phyloP scores from a whole-genome alignment of 2,113 vertebrate genomes.

The Larimichthys crocea region DNA sequence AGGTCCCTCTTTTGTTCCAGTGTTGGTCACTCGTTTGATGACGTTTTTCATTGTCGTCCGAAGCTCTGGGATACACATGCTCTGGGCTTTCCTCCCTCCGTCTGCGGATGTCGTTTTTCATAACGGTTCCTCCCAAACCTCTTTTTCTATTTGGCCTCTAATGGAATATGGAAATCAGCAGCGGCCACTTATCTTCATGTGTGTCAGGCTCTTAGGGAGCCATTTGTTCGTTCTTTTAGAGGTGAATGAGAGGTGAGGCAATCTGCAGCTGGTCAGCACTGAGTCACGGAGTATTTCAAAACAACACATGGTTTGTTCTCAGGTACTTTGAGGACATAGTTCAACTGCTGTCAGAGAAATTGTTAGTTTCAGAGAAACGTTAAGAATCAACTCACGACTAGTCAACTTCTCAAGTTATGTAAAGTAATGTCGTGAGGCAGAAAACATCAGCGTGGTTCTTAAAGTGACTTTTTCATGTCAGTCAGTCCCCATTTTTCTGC shows the following conservation, averaged over 20 bases:
- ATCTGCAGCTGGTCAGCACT: slow-evolving; percentile 60
- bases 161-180: slow-evolving; percentile 66
- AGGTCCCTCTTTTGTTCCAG: slow-evolving; percentile 72
- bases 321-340: slow-evolving; percentile 52
- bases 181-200: slow-evolving; percentile 57
- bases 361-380: slow-evolving; percentile 15
- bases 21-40: slow-evolving; percentile 62
- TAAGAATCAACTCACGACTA: slow-evolving; percentile 3
- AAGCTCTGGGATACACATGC: slow-evolving; percentile 40
- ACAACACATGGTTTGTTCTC: slow-evolving; percentile 51
- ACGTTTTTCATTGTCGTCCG: slow-evolving; percentile 57
- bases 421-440: background rate
- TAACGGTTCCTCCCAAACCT: slow-evolving; percentile 31
- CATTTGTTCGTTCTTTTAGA: slow-evolving; percentile 56
- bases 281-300: slow-evolving; percentile 35
- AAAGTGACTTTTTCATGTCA: slow-evolving; percentile 31
- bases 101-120: slow-evolving; percentile 34
- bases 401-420: background rate
- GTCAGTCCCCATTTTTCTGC: slow-evolving; percentile 9
- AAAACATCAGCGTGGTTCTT: background rate
- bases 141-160: slow-evolving; percentile 49
- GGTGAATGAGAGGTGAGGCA: slow-evolving; percentile 71
- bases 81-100: slow-evolving; percentile 12
- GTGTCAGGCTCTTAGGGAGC: slow-evolving; percentile 54
- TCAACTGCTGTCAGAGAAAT: slow-evolving; percentile 28